Evolutionary conservation across 2,888 invertebrate genomes (phyloP).

Genomic region (Sussaba pulchella): DNA sequence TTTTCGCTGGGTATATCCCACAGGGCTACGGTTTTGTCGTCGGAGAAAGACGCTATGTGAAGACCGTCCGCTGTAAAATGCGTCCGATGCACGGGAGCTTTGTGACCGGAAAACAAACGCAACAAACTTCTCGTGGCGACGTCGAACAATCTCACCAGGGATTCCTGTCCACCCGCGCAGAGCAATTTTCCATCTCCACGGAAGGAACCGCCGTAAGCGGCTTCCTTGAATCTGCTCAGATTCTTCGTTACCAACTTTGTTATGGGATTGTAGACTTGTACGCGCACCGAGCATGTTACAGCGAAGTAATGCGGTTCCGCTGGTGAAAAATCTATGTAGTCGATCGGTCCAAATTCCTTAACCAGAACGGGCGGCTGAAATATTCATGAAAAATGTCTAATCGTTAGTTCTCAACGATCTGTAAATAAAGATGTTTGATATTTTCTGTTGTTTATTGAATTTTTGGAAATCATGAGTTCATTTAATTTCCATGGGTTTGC

Average conservation of each 20-base stretch:
- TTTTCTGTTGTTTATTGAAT: too few relatives aligned
- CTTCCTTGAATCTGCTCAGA: conserved; percentile 92
- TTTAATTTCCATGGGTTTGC: background rate
- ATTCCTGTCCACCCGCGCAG: conserved; percentile 96
- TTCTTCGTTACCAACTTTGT: conserved; percentile 93
- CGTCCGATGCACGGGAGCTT: conserved; percentile 92
- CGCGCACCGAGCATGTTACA: conserved; percentile 95
- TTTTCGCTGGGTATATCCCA: conserved; percentile 97
- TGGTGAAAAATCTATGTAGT: conserved; percentile 95
- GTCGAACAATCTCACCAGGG: conserved; percentile 94
- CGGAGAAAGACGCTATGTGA: conserved; percentile 94
- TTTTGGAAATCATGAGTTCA: too few relatives aligned
- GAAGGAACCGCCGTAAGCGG: conserved; percentile 94
- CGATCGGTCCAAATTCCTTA: conserved; percentile 97
- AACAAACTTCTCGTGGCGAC: conserved; percentile 92
- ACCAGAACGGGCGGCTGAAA: conserved; percentile 92
- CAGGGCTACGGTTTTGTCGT: conserved; percentile 94
- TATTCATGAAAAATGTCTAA: conserved; percentile 3
- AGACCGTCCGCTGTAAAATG: conserved; percentile 92
- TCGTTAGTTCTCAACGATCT: too few relatives aligned
- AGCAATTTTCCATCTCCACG: conserved; percentile 93
- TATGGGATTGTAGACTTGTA: conserved; percentile 94
- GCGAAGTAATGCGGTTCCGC: conserved; percentile 96
- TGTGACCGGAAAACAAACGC: conserved; percentile 94
- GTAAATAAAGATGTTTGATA: too few relatives aligned